These are phyloP conservation scores for Typhlichthys subterraneus DNA, from an alignment of 2,797 vertebrate genomes.

Conservation along the genomic window DNA sequence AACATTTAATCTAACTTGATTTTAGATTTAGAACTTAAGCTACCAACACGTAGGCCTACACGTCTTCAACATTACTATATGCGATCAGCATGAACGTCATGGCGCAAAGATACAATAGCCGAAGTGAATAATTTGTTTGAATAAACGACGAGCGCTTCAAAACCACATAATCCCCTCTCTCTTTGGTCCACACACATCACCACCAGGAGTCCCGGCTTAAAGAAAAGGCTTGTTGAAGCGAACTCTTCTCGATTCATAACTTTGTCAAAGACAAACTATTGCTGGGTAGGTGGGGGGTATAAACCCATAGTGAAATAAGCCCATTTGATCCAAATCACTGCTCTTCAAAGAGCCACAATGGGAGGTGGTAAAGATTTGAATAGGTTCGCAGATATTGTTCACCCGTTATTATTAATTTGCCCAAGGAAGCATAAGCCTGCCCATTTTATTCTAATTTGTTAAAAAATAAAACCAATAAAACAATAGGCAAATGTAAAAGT, in stretches of 20 bases:
- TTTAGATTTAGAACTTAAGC: too few species aligned
- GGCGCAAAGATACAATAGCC: conserved; percentile 12
- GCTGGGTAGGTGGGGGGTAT: conserved; percentile 41
- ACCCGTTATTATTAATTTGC: too few species aligned
- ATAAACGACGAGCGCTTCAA: conserved; percentile 69
- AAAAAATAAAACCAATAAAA: too few species aligned
- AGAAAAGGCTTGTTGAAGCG: conserved; percentile 64
- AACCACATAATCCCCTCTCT: conserved; percentile 59
- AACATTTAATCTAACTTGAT: too few species aligned
- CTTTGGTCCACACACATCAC: conserved; percentile 52
- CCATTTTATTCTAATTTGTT: too few species aligned
- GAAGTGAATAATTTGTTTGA: conserved; percentile 71
- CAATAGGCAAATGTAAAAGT: too few species aligned
- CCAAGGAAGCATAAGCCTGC: too few species aligned
- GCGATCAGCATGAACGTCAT: too few species aligned
- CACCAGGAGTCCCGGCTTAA: conserved; percentile 35
- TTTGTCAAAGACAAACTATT: conserved; percentile 51
- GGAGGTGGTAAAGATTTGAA: conserved; percentile 11
- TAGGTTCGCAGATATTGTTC: conserved; percentile 1
- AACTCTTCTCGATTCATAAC: conserved; percentile 54
- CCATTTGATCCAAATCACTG: conserved; percentile 57
- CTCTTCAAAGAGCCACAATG: conserved; percentile 36
- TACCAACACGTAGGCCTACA: too few species aligned
- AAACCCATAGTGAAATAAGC: conserved; percentile 30
- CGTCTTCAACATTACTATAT: too few species aligned